Conservation (phyloP, 2,113 vertebrate species). For the Prunella himalayana region DNA sequence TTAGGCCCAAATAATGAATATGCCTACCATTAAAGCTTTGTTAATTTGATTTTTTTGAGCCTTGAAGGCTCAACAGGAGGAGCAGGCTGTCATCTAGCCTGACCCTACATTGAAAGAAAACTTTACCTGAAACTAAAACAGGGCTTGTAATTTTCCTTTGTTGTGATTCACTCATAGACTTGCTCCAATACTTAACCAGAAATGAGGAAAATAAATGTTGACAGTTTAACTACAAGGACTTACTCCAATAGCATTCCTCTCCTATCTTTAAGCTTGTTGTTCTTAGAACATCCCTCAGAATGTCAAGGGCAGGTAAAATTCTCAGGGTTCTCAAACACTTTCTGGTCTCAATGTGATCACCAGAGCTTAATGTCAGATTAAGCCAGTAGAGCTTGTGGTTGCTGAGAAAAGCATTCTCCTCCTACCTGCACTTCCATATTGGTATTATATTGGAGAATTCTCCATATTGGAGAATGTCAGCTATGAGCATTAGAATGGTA, state of each 20-base stretch:
- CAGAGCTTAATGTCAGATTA: background rate
- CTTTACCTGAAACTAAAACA: background rate
- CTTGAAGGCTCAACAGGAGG: background rate
- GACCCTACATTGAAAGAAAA: background rate
- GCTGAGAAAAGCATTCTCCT: background rate
- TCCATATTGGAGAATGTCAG: background rate
- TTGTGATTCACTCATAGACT: background rate
- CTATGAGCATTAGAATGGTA: background rate
- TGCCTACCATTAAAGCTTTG: background rate
- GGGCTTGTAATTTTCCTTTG: background rate
- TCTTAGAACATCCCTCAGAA: background rate
- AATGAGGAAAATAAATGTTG: background rate
- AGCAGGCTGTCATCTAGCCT: background rate
- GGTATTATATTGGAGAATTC: background rate
- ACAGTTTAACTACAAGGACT: background rate
- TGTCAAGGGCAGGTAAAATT: background rate
- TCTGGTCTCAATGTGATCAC: background rate
- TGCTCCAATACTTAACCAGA: background rate
- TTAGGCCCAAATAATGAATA: background rate
- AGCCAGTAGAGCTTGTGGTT: background rate
- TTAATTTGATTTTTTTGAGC: background rate
- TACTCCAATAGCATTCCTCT: background rate
- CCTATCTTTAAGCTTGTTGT: background rate
- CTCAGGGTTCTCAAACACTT: background rate
- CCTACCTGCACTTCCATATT: background rate